Evolutionary conservation across 2,113 vertebrate species (phyloP), one percentile per base, ranked within the genome.

Genomic region (Amphilophus citrinellus): DNA sequence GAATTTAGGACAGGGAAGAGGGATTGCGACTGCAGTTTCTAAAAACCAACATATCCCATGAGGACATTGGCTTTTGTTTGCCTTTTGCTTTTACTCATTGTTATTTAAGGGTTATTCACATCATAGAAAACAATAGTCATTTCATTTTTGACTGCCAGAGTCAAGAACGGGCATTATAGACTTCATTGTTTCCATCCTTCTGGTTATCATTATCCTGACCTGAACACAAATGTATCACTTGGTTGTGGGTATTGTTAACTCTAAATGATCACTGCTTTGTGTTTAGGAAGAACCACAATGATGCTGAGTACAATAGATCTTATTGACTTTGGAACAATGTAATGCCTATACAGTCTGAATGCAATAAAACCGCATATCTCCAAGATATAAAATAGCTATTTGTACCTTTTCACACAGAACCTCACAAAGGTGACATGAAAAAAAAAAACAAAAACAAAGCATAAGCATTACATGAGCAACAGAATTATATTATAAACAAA

Each of bases 1-100:
- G 44, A 89, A 84, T 88, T 73, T 79, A 86, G 62, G 53, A 76
- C 57, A 86, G 87, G 17, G 60, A 80, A 83, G 17, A 77, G 47
- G 11, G 71, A 66, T 39, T 71, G 35, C 44, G 53, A 66, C 60
- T 63, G 65, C 53, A 80, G 11, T 77, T 83, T 66, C 53, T 35
- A 10, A 80, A 82, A 82, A 59, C 50, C 66, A 60, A 77, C 77
- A 39, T 60, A 75, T 77, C 42, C 71, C 84, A 80, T 24, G 53
- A 84, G 66, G 10, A 76, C 30, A 66, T n/a, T 32, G 30, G 14
- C 18, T 79, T 77, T 30, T 10, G 22, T 37, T 84, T 68, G 32
- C 8, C 2, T 20, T 8, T 59, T 81, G 81, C 22, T 81, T 79
- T 77, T 27, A 7, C 53, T 37, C 2, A 47, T 58, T 75, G 22